phyloP scores from a whole-genome alignment of 2,797 vertebrate genomes.

The Hoplostethus mediterraneus region DNA sequence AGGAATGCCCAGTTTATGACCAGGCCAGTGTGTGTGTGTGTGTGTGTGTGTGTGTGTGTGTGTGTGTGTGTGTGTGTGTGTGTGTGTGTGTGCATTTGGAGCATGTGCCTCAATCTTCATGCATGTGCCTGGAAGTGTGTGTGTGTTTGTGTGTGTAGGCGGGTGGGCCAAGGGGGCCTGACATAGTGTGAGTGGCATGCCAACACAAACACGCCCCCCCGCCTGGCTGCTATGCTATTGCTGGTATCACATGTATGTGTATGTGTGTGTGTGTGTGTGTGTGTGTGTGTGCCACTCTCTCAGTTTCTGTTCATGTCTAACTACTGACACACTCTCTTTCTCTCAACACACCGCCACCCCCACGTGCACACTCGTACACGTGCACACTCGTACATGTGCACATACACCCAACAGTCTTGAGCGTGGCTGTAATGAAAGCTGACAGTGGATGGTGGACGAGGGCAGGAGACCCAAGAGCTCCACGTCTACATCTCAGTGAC shows the following conservation, averaged over 20 bases:
- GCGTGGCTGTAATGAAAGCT: conserved; percentile 64
- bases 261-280: conserved; percentile 39
- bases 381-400: too few relatives aligned
- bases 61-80: conserved; percentile 20
- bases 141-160: conserved; percentile 33
- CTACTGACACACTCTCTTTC: conserved; percentile 12
- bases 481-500: conserved; percentile 47
- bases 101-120: conserved; percentile 28
- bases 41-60: conserved; percentile 1
- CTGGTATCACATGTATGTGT: conserved; percentile 46
- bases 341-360: conserved; percentile 21
- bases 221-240: conserved; percentile 30
- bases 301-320: conserved; percentile 10
- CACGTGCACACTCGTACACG: conserved; percentile 13
- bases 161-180: conserved; percentile 44
- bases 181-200: conserved; percentile 56
- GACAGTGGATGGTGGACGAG: conserved; percentile 68
- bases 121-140: conserved; percentile 35
- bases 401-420: conserved; percentile 29
- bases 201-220: conserved; percentile 60
- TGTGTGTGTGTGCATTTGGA: not conserved
- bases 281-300: conserved; percentile 35
- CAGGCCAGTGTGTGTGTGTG: conserved; percentile 36
- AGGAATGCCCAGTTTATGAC: conserved; percentile 66
- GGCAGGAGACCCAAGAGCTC: conserved; percentile 49